Base-by-base conservation (phyloP, 2,113 vertebrate genomes). In the Bubo blakistoni region DNA sequence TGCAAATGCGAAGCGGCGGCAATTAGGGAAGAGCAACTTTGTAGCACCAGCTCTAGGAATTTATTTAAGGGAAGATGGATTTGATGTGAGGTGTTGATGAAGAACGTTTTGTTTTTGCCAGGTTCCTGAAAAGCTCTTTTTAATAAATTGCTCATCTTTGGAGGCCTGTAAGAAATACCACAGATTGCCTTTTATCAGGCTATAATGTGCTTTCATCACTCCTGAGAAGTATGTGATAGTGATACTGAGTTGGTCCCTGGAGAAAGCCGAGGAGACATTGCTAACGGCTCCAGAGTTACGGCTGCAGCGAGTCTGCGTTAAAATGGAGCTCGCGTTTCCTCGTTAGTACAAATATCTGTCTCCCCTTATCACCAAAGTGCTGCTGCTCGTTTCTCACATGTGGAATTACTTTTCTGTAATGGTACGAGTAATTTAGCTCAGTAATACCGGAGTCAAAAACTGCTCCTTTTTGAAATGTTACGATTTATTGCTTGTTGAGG, bases 111-210 rank as follows among this genome's bases (percentile, higher is more conserved):
- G 54, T 1, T 91, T 90, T 81, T 34, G 38, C 86, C 72, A 10
- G 2, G 88, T 96, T 97, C 91, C 87, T 85, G 73, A 83, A 94
- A 96, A 97, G 92, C 57, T 2, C 80, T 86, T 93, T 92, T 84
- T 94, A 96, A 97, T 97, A 96, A 97, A 97, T 94, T 76, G 79
- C 58, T 96, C 79, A 70, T 93, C 93, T 96, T 92, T 40, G 38
- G 95, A 94, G 94, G 66, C 88, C 81, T 88, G 90, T 95, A 94
- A 96, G 94, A 94, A 96, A 71, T 74, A 94, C 86, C 94, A n/a
- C 0, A 11, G 93, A 70, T 96, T 96, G 95, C 86, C 86, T 95
- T 95, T 94, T 96, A 91, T 95, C 95, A 96, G 79, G 55, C 88
- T 81, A 8, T 94, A 95, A 96, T 81, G 88, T 91, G 88, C 90